Base-by-base conservation (phyloP, 2,888 invertebrate genomes). In the Epinotia demarniana region DNA sequence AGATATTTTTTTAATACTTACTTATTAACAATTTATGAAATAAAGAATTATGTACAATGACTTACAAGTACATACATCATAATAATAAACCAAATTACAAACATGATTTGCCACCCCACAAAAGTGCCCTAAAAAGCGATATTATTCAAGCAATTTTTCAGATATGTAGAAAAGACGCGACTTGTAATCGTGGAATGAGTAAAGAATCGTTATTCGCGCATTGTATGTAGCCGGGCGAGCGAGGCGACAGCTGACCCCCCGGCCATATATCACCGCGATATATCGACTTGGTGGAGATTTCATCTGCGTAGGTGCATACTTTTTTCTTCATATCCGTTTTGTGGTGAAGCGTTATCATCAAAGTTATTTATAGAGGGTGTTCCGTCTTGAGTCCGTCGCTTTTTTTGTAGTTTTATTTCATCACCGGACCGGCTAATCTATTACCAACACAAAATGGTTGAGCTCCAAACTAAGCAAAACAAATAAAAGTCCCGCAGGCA, bases 251-350 rank as follows among this genome's bases (percentile, higher is more conserved):
- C 81, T 82, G 84, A 84, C 85, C 84, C 84, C 80, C 69, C 69
- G 76, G 49, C 80, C 81, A 81, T 87, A 85, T 84, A 84, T 87
- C 84, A 85, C 79, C 76, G 80, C 81, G 83, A 84, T 81, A 81
- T 85, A 87, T 85, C 81, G 82, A 80, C 78, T 82, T 74, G 74
- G 73, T 68, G 78, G 79, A 82, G 80, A 82, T 82, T 84, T 82
- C 76, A 76, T 78, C 77, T 77, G 78, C 80, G 75, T 43, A 18
- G 18, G 39, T 78, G 75, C 76, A 77, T 80, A 61, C 55, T 81
- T 80, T 79, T 80, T 83, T 83, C 78, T 79, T 80, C 77, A 79
- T 79, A 77, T 78, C 77, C 77, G 78, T 57, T 67, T 75, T 33
- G 72, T 61, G 75, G 64, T 55, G 71, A 75, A 75, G 72, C 46